These are phyloP conservation scores for Acrocera orbiculus DNA, from an alignment of 2,888 invertebrate genomes.

Conservation along the genomic window DNA sequence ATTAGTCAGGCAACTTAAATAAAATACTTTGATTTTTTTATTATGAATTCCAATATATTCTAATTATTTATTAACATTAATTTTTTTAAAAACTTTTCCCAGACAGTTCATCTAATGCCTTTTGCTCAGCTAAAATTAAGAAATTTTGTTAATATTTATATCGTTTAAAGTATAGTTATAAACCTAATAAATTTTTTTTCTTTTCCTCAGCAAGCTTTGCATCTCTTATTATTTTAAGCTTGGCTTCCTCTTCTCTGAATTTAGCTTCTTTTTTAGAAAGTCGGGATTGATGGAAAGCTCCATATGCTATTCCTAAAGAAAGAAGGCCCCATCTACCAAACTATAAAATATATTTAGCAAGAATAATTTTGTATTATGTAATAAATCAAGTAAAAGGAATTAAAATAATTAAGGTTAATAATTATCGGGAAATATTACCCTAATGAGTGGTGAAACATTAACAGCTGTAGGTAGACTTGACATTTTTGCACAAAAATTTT, in stretches of 20 bases:
- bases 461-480: conserved; percentile 43
- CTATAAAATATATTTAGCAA: conserved; percentile 33
- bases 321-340: conserved; percentile 70
- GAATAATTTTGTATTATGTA: too few species aligned
- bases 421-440: too few species aligned
- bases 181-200: conserved; percentile 41
- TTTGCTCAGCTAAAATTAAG: too few species aligned
- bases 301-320: conserved; percentile 52
- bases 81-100: too few species aligned
- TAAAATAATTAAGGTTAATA: too few species aligned
- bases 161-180: conserved; percentile 4
- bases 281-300: conserved; percentile 51
- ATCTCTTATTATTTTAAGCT: conserved; percentile 49
- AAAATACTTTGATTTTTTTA: too few species aligned
- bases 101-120: too few species aligned
- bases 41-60: too few species aligned
- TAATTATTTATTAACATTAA: too few species aligned
- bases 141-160: too few species aligned
- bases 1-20: too few species aligned
- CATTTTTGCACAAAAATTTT: conserved; percentile 6
- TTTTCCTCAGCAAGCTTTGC: conserved; percentile 56
- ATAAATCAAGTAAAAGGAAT: too few species aligned
- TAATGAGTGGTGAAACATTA: conserved; percentile 64
- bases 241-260: conserved; percentile 46
- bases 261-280: conserved; percentile 47